Percentiles rank a stretch among this genome's conserved stretches.
phyloP scores from a whole-genome alignment of 92 coral and sea anemone species.

The Virgularia gustaviana region DNA sequence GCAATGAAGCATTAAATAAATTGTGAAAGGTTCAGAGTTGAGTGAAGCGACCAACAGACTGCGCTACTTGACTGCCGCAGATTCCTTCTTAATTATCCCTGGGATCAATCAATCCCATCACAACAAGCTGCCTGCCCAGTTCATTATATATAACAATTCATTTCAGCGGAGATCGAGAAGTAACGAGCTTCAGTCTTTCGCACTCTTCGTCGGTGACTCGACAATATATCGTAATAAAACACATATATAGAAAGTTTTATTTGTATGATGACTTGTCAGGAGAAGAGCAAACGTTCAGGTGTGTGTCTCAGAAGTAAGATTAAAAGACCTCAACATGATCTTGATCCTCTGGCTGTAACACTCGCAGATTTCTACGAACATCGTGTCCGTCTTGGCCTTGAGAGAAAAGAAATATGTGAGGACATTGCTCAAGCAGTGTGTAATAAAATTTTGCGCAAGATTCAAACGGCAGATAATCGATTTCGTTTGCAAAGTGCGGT shows the following conservation, averaged over 20 bases:
- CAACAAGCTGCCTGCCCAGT: slow-evolving; percentile 15
- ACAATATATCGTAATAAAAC: too few relatives aligned
- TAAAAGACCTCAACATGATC: slow-evolving; percentile 71
- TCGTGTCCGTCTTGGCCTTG: slow-evolving; percentile 86
- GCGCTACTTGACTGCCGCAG: not conserved
- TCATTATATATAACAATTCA: slow-evolving; percentile 7
- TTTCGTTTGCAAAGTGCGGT: slow-evolving; percentile 92
- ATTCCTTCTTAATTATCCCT: slow-evolving; percentile 18
- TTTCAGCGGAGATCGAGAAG: not conserved
- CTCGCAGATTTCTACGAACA: slow-evolving; percentile 91
- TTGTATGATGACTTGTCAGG: slow-evolving; percentile 18
- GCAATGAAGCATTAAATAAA: not conserved
- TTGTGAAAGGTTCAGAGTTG: not conserved
- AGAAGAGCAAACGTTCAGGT: not conserved
- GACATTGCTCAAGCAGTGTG: slow-evolving; percentile 90
- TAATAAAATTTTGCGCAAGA: slow-evolving; percentile 81
- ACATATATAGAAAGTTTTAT: too few relatives aligned
- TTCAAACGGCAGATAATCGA: slow-evolving; percentile 88
- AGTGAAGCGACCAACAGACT: slow-evolving; percentile 20
- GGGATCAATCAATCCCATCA: slow-evolving; percentile 26
- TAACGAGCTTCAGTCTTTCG: too few relatives aligned
- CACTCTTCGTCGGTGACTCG: too few relatives aligned
- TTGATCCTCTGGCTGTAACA: slow-evolving; percentile 81
- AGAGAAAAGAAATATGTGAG: slow-evolving; percentile 96
- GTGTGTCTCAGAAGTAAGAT: slow-evolving; percentile 62